Evolutionary conservation across 2,113 vertebrate species (phyloP), one percentile per base, ranked within the genome.

Genomic region (Osmerus eperlanus): DNA sequence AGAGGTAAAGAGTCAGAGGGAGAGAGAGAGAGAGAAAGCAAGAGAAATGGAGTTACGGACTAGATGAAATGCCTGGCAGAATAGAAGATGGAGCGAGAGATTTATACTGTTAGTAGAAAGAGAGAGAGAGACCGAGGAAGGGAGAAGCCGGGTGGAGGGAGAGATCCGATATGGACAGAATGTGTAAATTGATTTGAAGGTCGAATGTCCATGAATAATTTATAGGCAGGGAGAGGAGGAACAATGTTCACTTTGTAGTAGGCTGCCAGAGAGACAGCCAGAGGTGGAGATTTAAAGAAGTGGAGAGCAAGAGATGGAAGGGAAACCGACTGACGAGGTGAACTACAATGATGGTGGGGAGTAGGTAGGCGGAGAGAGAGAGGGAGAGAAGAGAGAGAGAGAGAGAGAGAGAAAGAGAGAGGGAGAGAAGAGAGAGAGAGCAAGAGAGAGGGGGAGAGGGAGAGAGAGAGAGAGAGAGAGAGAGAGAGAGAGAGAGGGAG

Each of bases 171-270:
- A 75, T 25, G 63, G 68, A 77, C 52, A 60, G 67, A 80, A 83
- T 77, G 77, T 83, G 66, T 75, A 74, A 73, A 84, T 82, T 85
- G 79, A 85, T 85, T 78, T 78, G 73, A 83, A 85, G 83, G 81
- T 85, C 78, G 72, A 77, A 79, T 79, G 53, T 64, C 65, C 12
- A 65, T 83, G 81, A 86, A 83, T 87, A 78, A 84, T 84, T 80
- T 67, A 80, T 78, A 75, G 58, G 61, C 65, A 70, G 54, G 21
- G 21, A 21, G 21, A 56, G n/a, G 36, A 65, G 64, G 64, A 65
- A 21, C 29, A 65, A 47, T 65, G 63, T 65, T 65, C 63, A 65
- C 63, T 65, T 65, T 47, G 32, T 65, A 47, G 28, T 47, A 16
- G 4, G 32, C 41, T 47, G 36, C n/a, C n/a, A 51, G 64, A 18